Percentiles rank a stretch among this genome's conserved stretches.
phyloP scores from a whole-genome alignment of 2,113 vertebrate genomes.

The Triplophysa dalaica region DNA sequence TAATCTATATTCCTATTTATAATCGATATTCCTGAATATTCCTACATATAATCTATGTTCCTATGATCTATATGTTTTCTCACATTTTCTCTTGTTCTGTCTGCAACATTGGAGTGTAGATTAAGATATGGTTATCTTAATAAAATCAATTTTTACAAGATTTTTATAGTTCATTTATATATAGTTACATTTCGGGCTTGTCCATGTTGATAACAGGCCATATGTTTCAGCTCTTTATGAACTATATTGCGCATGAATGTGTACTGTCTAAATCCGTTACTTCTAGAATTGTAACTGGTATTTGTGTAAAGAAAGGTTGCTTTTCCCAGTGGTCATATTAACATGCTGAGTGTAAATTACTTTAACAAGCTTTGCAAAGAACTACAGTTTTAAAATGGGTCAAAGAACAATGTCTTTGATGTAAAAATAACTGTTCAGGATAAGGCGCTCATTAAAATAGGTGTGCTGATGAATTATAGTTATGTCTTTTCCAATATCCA shows the following conservation, averaged over 20 bases:
- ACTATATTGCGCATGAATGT: not conserved
- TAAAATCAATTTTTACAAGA: not conserved
- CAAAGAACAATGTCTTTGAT: conserved; percentile 48
- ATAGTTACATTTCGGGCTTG: not conserved
- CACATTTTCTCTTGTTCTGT: no score
- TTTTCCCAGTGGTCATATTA: conserved; percentile 44
- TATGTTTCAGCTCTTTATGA: not conserved
- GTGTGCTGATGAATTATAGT: conserved; percentile 44
- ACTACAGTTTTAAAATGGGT: conserved; percentile 40
- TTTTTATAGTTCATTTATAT: not conserved
- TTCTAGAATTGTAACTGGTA: conserved; percentile 8
- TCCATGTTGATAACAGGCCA: not conserved
- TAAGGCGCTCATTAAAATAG: conserved; percentile 56
- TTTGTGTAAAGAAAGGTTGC: conserved; percentile 25
- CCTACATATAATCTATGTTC: no score
- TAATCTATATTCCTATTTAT: no score
- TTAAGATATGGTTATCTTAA: no score
- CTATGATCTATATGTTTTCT: no score
- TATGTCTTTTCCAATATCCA: conserved; percentile 2
- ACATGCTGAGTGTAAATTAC: conserved; percentile 39
- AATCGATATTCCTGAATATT: no score
- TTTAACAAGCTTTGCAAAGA: conserved; percentile 52
- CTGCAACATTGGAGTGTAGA: no score
- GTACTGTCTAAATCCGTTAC: not conserved
- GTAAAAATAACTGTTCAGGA: conserved; percentile 45